Conservation (phyloP, 1,140 invertebrate genomes). For the Aphelenchoides avenae region DNA sequence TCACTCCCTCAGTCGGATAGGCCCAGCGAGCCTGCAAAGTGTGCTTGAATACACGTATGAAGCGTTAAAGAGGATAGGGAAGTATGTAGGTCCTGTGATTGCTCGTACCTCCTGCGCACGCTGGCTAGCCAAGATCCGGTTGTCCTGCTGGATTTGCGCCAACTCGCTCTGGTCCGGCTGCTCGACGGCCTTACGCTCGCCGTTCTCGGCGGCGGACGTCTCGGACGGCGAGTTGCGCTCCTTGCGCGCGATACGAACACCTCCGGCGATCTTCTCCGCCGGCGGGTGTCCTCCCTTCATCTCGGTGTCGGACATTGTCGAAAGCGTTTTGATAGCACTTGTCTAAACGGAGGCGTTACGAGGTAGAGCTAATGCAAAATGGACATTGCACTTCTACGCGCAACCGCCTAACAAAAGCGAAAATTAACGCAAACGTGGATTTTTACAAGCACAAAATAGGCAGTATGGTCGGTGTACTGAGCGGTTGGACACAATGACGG, state of each 20-base stretch:
- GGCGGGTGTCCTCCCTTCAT: slow-evolving; percentile 31
- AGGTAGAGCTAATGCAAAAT: no score
- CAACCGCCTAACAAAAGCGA: no score
- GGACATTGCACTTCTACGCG: no score
- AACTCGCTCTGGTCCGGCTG: slow-evolving; percentile 14
- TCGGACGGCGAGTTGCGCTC: slow-evolving; percentile 32
- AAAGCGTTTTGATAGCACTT: no score
- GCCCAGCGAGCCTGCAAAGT: slow-evolving; percentile 21
- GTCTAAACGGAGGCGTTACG: no score
- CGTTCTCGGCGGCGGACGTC: not conserved
- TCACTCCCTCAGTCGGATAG: slow-evolving; percentile 27
- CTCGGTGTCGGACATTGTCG: no score
- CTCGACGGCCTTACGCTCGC: slow-evolving; percentile 5
- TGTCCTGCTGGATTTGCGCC: slow-evolving; percentile 1
- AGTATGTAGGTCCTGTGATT: not conserved
- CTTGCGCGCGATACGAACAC: slow-evolving; percentile 37
- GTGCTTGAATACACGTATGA: slow-evolving; percentile 7
- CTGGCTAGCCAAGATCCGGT: slow-evolving; percentile 18
- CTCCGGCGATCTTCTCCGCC: slow-evolving; percentile 39
- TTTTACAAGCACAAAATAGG: no score
- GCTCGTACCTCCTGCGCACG: slow-evolving; percentile 18
- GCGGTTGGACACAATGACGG: no score
- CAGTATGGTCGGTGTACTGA: no score
- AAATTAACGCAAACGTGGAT: no score
- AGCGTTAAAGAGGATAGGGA: not conserved